Conservation (phyloP, 1,140 invertebrate species). For the Lanistes nyassanus region DNA sequence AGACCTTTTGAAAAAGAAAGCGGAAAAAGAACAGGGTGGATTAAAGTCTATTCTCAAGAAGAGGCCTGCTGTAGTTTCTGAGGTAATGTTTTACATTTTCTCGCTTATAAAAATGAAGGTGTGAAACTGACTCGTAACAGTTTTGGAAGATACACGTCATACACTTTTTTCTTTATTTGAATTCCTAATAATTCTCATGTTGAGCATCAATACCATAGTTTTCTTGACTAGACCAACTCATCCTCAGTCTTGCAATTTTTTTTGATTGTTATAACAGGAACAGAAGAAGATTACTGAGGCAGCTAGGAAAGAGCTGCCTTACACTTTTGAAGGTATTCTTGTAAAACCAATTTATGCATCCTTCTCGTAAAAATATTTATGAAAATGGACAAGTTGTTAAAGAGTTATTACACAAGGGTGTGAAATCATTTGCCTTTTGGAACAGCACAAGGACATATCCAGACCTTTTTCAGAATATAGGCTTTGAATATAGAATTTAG, state of each 20-base stretch:
- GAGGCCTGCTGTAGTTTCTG: background rate
- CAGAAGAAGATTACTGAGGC: conserved; percentile 65
- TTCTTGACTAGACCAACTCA: too few species aligned
- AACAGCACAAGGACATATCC: too few species aligned
- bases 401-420: too few species aligned
- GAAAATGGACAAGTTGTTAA: too few species aligned
- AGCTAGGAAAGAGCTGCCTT: conserved; percentile 76
- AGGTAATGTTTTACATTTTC: conserved; percentile 3
- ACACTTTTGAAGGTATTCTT: conserved; percentile 71
- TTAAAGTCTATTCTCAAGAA: conserved; percentile 34
- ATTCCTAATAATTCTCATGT: background rate
- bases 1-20: conserved; percentile 34
- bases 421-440: too few species aligned
- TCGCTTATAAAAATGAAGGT: too few species aligned
- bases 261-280: conserved; percentile 36
- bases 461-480: too few species aligned
- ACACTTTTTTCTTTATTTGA: conserved; percentile 23
- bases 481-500: too few species aligned
- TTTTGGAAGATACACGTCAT: background rate
- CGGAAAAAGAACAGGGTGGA: conserved; percentile 51
- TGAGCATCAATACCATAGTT: background rate
- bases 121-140: too few species aligned
- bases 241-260: too few species aligned
- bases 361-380: too few species aligned
- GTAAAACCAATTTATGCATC: too few species aligned